phyloP scores from a whole-genome alignment of 23 tunicate species.

The Trididemnum nubilum region DNA sequence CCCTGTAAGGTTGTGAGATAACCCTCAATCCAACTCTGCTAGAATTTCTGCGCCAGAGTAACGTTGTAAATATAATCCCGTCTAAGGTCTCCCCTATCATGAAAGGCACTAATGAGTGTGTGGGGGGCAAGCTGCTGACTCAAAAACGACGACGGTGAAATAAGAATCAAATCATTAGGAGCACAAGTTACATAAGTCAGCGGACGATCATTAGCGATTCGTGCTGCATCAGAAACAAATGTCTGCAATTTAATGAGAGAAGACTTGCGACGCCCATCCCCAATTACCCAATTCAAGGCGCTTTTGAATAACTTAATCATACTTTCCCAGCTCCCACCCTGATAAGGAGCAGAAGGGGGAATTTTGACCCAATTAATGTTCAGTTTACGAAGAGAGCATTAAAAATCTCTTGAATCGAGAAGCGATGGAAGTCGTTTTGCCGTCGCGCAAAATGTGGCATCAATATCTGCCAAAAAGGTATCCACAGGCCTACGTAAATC shows the following conservation, averaged over 20 bases:
- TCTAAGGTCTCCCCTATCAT: no score
- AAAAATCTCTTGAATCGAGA: neutral
- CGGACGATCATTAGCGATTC: neutral
- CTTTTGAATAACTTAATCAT: no score
- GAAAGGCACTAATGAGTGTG: neutral
- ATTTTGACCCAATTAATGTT: conserved; percentile 1
- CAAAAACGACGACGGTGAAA: neutral
- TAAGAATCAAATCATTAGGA: neutral
- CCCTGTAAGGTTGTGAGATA: no score
- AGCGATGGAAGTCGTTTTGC: neutral
- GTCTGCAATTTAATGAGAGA: no score
- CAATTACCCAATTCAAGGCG: neutral
- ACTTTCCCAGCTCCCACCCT: no score
- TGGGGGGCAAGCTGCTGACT: neutral
- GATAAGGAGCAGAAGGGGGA: neutral
- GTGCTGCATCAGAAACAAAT: no score
- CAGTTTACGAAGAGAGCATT: neutral
- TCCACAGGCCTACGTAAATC: neutral
- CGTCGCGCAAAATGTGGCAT: neutral
- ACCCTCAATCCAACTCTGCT: no score
- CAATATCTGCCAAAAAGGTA: neutral
- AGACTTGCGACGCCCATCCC: no score
- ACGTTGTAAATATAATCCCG: no score
- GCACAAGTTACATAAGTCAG: neutral
- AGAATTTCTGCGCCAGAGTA: no score